Conservation (phyloP, 2,113 vertebrate genomes). For the Macrotus californicus region DNA sequence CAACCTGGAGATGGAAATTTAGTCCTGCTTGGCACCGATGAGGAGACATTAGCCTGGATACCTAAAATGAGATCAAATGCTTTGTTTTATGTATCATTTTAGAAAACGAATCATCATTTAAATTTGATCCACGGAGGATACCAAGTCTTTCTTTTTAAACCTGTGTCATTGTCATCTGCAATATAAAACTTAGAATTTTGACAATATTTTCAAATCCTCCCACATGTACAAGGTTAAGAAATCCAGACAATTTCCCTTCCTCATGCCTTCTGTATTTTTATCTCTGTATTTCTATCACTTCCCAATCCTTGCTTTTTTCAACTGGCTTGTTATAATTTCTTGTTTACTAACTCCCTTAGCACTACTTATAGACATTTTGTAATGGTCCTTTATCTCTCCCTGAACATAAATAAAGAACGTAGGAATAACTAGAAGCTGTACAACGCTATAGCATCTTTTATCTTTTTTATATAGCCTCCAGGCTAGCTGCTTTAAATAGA, state of each 20-base stretch:
- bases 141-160: neutral
- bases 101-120: neutral
- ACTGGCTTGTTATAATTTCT: neutral
- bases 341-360: neutral
- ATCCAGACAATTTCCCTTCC: neutral
- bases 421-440: neutral
- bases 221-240: neutral
- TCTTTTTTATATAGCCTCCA: neutral
- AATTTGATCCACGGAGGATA: neutral
- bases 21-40: neutral
- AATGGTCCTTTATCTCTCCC: neutral
- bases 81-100: neutral
- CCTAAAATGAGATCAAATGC: neutral
- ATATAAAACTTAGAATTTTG: neutral
- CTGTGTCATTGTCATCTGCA: neutral
- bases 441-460: neutral
- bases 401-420: neutral
- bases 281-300: neutral
- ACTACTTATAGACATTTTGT: neutral
- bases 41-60: neutral
- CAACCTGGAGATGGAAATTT: neutral
- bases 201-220: neutral
- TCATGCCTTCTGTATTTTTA: neutral
- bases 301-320: neutral
- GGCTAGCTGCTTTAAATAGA: neutral